Conservation (phyloP, 1,140 invertebrate species). For the Drosophila setifemur region DNA sequence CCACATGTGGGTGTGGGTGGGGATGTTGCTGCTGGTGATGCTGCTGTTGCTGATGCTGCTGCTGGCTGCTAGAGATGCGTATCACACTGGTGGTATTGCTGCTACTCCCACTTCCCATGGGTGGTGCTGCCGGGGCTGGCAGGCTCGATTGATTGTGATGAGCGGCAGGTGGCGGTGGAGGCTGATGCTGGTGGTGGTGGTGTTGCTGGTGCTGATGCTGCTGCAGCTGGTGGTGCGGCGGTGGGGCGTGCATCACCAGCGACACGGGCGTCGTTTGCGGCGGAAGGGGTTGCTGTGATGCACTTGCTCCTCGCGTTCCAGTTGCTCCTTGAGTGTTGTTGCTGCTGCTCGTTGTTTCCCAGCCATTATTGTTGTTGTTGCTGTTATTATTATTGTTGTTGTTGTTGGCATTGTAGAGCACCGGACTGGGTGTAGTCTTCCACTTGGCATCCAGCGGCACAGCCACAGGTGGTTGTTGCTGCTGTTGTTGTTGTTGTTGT, state of each 20-base stretch:
- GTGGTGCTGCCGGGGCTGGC: conserved; percentile 71
- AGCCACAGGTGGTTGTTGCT: conserved; percentile 37
- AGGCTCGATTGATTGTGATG: conserved; percentile 44
- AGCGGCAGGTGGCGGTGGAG: conserved; percentile 62
- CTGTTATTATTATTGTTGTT: conserved; percentile 41
- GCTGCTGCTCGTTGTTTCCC: conserved; percentile 52
- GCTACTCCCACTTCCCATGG: conserved; percentile 83
- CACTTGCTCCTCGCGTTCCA: conserved; percentile 82
- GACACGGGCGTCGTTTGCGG: conserved; percentile 81
- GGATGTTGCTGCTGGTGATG: conserved; percentile 42
- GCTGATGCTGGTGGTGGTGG: conserved; percentile 38
- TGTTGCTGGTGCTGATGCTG: conserved; percentile 60
- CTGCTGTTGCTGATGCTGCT: conserved; percentile 60
- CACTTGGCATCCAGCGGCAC: conserved; percentile 69
- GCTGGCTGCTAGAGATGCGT: conserved; percentile 88
- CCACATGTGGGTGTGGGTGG: conserved; percentile 56
- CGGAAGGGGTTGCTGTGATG: conserved; percentile 48
- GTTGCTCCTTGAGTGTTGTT: conserved; percentile 80
- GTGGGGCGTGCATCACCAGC: conserved; percentile 81
- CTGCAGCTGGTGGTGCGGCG: conserved; percentile 84
- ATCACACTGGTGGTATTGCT: conserved; percentile 90
- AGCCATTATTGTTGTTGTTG: conserved; percentile 55
- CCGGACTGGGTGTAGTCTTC: conserved; percentile 79
- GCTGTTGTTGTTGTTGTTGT: conserved; percentile 71
- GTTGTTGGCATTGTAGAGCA: conserved; percentile 70